Conservation (phyloP, 1,140 invertebrate species). For the Dendrolimus punctatus region DNA sequence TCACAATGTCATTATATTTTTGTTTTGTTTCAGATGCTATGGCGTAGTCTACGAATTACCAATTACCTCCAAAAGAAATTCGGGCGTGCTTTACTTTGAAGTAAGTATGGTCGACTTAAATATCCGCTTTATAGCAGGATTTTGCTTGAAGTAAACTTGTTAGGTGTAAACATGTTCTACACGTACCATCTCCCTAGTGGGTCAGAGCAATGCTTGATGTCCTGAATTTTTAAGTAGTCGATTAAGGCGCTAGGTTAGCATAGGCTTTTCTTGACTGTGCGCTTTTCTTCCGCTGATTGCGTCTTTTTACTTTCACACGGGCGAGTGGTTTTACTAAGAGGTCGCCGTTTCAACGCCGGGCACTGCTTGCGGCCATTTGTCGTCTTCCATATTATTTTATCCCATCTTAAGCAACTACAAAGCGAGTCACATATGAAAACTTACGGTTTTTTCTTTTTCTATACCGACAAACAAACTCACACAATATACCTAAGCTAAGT, state of each 20-base stretch:
- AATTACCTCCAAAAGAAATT: slow-evolving; percentile 4
- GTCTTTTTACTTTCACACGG: slow-evolving; percentile 56
- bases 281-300: slow-evolving; percentile 62
- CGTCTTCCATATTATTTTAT: neutral
- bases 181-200: slow-evolving; percentile 23
- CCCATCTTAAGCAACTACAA: too few species aligned
- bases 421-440: too few species aligned
- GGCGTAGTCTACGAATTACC: slow-evolving; percentile 33
- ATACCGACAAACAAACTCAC: too few species aligned
- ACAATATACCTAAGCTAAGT: too few species aligned
- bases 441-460: too few species aligned
- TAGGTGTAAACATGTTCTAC: slow-evolving; percentile 1
- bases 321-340: slow-evolving; percentile 20
- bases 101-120: slow-evolving; percentile 16
- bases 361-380: slow-evolving; percentile 23
- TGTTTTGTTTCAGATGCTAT: slow-evolving; percentile 45
- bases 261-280: slow-evolving; percentile 22
- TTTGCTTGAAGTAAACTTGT: neutral
- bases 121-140: too few species aligned
- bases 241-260: slow-evolving; percentile 36
- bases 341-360: slow-evolving; percentile 30
- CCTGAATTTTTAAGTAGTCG: slow-evolving; percentile 63
- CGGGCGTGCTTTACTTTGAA: slow-evolving; percentile 15
- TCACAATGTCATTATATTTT: neutral
- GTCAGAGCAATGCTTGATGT: slow-evolving; percentile 40